Evolutionary conservation across 2,113 vertebrate genomes (phyloP).

Genomic region (Panurus biarmicus): DNA sequence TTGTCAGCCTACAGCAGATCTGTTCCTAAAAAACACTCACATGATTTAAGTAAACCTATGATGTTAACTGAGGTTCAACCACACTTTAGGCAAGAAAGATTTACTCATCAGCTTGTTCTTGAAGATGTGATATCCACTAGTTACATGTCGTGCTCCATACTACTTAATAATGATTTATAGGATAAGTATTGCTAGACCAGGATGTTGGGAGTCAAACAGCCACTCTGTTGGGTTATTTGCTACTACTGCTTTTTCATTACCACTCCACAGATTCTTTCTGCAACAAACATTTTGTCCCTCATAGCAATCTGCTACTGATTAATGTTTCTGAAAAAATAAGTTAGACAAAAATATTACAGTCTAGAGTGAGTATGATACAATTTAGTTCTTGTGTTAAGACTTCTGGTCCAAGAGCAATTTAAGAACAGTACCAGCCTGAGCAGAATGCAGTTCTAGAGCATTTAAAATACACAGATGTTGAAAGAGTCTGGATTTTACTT

Average conservation of each 20-base stretch:
- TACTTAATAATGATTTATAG: not conserved
- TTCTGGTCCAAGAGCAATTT: not conserved
- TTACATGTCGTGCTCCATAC: not conserved
- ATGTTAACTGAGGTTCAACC: not conserved
- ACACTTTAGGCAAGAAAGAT: not conserved
- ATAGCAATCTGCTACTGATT: not conserved
- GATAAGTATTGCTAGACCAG: not conserved
- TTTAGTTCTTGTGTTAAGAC: not conserved
- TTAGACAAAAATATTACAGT: constrained; percentile 14
- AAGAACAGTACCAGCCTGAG: not conserved
- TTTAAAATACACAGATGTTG: not conserved
- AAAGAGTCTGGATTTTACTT: not conserved
- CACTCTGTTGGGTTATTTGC: not conserved
- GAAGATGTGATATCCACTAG: not conserved
- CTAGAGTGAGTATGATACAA: not conserved
- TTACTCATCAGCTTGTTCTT: not conserved
- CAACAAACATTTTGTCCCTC: not conserved
- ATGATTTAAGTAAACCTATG: not conserved
- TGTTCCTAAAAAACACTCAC: not conserved
- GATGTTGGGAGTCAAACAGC: not conserved
- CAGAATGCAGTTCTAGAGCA: not conserved
- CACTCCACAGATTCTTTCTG: not conserved
- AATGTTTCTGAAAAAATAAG: constrained; percentile 1
- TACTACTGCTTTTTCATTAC: not conserved
- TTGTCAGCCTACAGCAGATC: not conserved